Percentiles rank a stretch among this genome's conserved stretches.
Conservation (phyloP, 2,888 invertebrate genomes). For the Orthosia gothica region DNA sequence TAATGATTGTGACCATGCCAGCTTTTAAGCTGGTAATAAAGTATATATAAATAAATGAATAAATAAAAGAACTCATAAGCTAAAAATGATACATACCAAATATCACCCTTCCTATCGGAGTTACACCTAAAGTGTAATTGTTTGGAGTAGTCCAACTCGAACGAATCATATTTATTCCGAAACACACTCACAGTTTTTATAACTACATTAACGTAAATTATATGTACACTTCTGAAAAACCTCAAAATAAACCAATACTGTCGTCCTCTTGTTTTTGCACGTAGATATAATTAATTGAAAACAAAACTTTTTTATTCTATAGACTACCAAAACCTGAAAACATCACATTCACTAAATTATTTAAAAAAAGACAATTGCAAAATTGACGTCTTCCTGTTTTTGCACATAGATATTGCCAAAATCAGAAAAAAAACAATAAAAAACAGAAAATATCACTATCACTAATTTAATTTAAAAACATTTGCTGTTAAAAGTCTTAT, state of each 20-base stretch:
- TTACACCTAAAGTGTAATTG: slow-evolving; percentile 15
- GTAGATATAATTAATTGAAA: neutral
- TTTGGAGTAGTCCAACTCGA: slow-evolving; percentile 30
- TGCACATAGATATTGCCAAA: no score
- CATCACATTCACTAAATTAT: neutral
- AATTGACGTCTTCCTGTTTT: no score
- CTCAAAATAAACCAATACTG: no score
- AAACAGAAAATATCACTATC: neutral
- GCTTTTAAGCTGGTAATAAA: no score
- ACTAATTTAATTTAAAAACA: neutral
- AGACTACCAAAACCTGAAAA: no score
- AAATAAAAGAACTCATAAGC: no score
- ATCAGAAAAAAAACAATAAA: neutral
- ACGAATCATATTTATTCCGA: slow-evolving; percentile 29
- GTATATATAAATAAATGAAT: no score
- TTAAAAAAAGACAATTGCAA: neutral
- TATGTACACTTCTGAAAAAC: neutral
- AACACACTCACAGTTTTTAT: neutral
- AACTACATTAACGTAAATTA: neutral
- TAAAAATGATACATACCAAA: slow-evolving; percentile 39
- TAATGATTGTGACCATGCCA: no score
- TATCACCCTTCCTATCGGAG: slow-evolving; percentile 20
- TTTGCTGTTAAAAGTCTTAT: no score
- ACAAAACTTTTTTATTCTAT: no score
- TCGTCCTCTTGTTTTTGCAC: neutral